These are phyloP conservation scores for Fringilla coelebs DNA, from an alignment of 2,797 vertebrate species.

Conservation along the genomic window DNA sequence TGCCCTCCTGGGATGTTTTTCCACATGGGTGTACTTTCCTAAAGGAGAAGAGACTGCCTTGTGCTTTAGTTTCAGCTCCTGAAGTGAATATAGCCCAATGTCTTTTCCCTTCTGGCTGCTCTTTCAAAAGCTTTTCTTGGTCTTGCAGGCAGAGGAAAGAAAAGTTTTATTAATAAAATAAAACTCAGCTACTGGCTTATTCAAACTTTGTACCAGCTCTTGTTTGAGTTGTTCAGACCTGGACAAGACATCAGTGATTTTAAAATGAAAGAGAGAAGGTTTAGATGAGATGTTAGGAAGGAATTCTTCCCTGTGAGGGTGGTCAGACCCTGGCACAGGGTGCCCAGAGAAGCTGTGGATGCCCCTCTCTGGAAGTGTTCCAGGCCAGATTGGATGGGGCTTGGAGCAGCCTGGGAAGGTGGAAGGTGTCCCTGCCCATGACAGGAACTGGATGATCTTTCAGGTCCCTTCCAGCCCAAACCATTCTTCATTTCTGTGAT, in stretches of 20 bases:
- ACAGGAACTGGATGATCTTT: background rate
- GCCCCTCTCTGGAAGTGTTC: accelerated
- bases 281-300: background rate
- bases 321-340: background rate
- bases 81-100: background rate
- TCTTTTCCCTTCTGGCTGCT: background rate
- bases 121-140: background rate
- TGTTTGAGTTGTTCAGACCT: background rate
- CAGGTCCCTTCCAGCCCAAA: background rate
- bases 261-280: background rate
- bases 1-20: background rate
- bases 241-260: background rate
- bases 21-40: background rate
- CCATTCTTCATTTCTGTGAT: accelerated
- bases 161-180: background rate
- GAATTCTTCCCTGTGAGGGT: background rate
- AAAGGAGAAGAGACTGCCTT: background rate
- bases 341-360: accelerated
- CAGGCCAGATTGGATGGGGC: accelerated
- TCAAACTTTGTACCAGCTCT: accelerated
- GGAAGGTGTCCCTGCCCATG: background rate
- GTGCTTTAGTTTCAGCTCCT: background rate
- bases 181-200: background rate
- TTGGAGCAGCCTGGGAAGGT: accelerated
- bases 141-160: background rate